Base-by-base conservation (phyloP, 2,113 vertebrate genomes). In the Danio rerio region DNA sequence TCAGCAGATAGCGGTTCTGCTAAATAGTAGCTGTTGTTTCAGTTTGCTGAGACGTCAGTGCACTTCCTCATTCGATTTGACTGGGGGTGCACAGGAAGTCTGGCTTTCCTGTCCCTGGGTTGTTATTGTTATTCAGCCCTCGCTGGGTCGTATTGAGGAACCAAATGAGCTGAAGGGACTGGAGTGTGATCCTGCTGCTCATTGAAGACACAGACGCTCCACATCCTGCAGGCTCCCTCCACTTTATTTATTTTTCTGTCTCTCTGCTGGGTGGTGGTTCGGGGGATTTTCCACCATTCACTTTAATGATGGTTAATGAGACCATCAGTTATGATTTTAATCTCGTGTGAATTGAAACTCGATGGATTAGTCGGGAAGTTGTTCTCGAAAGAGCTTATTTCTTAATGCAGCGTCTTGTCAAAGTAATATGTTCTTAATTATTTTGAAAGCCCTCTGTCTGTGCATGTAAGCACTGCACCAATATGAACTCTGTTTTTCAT, bases 31-130 rank as follows among this genome's bases (percentile, higher is more conserved):
- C 52, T 21, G 59, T 81, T 81, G 52, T 45, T 73, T 58, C 68
- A 59, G 56, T 81, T 31, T 56, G 66, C 47, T 74, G 78, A 18
- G 66, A 80, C 59, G 63, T 49, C 68, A 75, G 18, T 12, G 4
- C 52, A 78, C 83, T 87, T 88, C 84, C 85, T 85, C 47, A 47
- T 63, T 49, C 50, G 74, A 43, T 84, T 42, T 53, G 8, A 56
- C 71, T 81, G 56, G 63, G 42, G 42, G 53, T 61, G 80, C 79
- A 80, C 79, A 88, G 87, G 86, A 88, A 87, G 81, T 53, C 71
- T 82, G 69, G 66, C 68, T 85, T 82, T 76, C 78, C 83, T 83
- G 80, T 84, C 71, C 16, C 61, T 11, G 31, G 16, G 71, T 70
- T 85, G 81, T 84, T 85, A 81, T 78, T 84, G 69, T 80, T 80